These are phyloP conservation scores for Sphaeridia pumilis DNA, from an alignment of 2,888 invertebrate species.

Conservation along the genomic window DNA sequence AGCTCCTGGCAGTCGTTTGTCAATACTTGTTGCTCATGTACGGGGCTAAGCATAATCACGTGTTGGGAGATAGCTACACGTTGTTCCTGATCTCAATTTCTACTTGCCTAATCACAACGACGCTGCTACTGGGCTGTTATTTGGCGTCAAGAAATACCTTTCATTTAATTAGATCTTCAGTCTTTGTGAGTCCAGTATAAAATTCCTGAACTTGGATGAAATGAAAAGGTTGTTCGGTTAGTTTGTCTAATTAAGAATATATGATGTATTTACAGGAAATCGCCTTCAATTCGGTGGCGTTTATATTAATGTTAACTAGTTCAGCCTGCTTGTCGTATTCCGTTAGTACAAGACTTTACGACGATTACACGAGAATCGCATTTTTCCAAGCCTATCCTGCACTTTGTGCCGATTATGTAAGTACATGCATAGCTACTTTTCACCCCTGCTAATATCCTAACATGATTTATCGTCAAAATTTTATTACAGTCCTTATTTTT, in stretches of 20 bases:
- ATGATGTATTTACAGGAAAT: slow-evolving; percentile 51
- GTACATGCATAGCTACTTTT: too few relatives aligned
- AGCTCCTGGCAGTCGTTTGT: slow-evolving; percentile 69
- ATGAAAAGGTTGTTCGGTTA: not conserved
- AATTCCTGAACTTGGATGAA: not conserved
- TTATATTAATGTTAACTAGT: slow-evolving; percentile 64
- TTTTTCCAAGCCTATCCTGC: slow-evolving; percentile 75
- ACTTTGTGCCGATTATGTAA: slow-evolving; percentile 75
- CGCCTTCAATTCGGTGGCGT: slow-evolving; percentile 63
- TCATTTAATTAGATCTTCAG: slow-evolving; percentile 61
- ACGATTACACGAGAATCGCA: slow-evolving; percentile 59
- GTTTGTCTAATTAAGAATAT: not conserved
- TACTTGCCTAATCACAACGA: slow-evolving; percentile 65
- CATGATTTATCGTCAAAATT: too few relatives aligned
- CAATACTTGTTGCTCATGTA: slow-evolving; percentile 68
- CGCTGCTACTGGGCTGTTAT: slow-evolving; percentile 62
- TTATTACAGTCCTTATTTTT: slow-evolving; percentile 8
- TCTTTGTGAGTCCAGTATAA: slow-evolving; percentile 56
- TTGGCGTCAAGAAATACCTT: slow-evolving; percentile 65
- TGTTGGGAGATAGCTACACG: slow-evolving; percentile 66
- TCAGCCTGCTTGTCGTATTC: slow-evolving; percentile 68
- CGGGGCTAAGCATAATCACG: slow-evolving; percentile 58
- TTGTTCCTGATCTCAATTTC: slow-evolving; percentile 69
- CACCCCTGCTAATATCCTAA: too few relatives aligned
- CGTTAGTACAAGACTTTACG: slow-evolving; percentile 63